Conservation (phyloP, 2,888 invertebrate species). For the Hybos culiciformis region DNA sequence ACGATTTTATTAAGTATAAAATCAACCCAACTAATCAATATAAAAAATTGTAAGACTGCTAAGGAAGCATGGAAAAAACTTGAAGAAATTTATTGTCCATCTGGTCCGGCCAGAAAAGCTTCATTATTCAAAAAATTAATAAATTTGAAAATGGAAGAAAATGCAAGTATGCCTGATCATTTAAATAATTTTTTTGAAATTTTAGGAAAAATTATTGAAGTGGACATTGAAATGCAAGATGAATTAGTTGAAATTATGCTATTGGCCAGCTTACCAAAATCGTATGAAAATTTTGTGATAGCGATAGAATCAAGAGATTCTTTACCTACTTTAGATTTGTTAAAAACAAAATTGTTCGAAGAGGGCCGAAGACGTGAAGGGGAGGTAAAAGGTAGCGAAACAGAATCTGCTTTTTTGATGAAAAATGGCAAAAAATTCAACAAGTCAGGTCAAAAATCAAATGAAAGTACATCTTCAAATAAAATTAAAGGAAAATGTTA, state of each 20-base stretch:
- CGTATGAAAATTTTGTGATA: neutral
- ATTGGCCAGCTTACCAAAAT: neutral
- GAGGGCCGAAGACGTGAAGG: neutral
- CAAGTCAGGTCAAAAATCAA: neutral
- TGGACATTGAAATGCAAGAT: neutral
- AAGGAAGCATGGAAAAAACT: neutral
- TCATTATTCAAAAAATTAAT: neutral
- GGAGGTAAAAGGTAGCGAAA: neutral
- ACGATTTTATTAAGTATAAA: neutral
- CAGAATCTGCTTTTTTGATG: neutral
- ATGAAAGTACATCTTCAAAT: too few species aligned
- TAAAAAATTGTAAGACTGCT: neutral
- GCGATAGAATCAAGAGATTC: neutral
- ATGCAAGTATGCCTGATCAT: neutral
- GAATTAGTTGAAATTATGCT: neutral
- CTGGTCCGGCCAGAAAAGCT: neutral
- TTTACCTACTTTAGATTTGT: neutral
- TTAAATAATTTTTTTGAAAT: neutral
- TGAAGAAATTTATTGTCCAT: neutral
- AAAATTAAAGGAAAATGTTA: neutral
- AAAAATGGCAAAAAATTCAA: too few species aligned
- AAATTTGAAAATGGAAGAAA: neutral
- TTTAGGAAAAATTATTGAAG: neutral
- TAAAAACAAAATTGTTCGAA: neutral
- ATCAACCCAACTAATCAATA: neutral